Conservation (phyloP, 2,888 invertebrate genomes). For the Acanthococcus lagerstroemiae region DNA sequence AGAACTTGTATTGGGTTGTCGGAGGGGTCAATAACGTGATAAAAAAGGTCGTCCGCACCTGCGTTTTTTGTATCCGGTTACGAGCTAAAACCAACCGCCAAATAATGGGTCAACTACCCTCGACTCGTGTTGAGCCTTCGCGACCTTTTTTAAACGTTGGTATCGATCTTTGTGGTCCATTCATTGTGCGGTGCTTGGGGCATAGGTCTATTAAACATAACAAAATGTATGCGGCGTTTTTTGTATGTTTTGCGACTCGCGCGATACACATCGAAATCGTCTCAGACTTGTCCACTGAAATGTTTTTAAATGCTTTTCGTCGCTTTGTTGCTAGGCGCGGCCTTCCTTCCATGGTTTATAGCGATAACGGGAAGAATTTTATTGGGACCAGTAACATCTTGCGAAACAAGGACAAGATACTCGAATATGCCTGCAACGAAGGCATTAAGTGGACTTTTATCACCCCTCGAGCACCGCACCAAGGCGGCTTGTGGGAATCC, state of each 20-base stretch:
- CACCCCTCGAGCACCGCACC: not conserved
- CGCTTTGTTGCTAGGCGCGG: conserved; percentile 37
- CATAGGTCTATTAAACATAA: not conserved
- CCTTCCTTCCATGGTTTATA: conserved; percentile 13
- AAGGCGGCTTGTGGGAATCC: conserved; percentile 5
- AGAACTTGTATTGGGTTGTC: not conserved
- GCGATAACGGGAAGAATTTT: conserved; percentile 5
- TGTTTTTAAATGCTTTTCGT: not conserved
- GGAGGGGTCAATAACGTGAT: not conserved
- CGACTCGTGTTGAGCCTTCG: not conserved
- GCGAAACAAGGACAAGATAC: too few species aligned
- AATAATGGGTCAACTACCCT: not conserved
- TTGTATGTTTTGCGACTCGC: not conserved
- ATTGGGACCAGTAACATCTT: not conserved
- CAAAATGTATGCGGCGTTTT: not conserved
- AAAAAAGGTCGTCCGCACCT: not conserved
- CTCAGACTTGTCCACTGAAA: not conserved
- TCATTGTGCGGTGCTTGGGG: not conserved
- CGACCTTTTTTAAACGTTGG: not conserved
- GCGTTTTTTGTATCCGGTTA: not conserved
- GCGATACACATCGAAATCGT: conserved; percentile 5
- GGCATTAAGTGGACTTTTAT: conserved; percentile 33
- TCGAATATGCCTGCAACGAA: conserved; percentile 26
- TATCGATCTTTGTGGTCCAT: conserved; percentile 1
- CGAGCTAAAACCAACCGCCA: not conserved